These are phyloP conservation scores for Trichomalopsis sarcophagae DNA, from an alignment of 1,140 invertebrate species.

Conservation along the genomic window DNA sequence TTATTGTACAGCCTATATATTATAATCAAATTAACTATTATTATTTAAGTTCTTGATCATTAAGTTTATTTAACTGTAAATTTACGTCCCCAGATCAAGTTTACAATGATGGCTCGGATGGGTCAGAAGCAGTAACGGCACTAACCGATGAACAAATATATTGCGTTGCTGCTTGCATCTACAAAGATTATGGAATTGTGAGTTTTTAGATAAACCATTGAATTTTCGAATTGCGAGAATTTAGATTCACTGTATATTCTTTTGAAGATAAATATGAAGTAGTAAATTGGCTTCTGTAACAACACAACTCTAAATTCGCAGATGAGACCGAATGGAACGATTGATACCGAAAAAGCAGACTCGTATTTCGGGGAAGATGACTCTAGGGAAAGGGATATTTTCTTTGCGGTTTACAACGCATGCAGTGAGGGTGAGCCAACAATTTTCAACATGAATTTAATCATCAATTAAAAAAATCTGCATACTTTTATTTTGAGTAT, in stretches of 20 bases:
- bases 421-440: background rate
- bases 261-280: no score
- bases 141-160: background rate
- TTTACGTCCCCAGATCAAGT: background rate
- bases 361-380: background rate
- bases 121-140: background rate
- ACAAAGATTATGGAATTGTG: slow-evolving; percentile 5
- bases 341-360: background rate
- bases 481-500: background rate
- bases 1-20: background rate
- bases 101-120: background rate
- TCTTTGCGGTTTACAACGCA: background rate
- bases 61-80: background rate
- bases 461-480: background rate
- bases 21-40: no score
- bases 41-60: background rate
- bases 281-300: background rate
- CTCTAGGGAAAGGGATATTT: background rate
- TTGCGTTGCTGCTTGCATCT: slow-evolving; percentile 9
- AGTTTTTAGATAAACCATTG: background rate
- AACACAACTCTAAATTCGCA: background rate
- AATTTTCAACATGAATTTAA: background rate
- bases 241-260: background rate
- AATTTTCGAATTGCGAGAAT: background rate
- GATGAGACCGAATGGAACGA: slow-evolving; percentile 7